phyloP scores from a whole-genome alignment of 2,888 invertebrate species.

The Eupithecia exiguata region DNA sequence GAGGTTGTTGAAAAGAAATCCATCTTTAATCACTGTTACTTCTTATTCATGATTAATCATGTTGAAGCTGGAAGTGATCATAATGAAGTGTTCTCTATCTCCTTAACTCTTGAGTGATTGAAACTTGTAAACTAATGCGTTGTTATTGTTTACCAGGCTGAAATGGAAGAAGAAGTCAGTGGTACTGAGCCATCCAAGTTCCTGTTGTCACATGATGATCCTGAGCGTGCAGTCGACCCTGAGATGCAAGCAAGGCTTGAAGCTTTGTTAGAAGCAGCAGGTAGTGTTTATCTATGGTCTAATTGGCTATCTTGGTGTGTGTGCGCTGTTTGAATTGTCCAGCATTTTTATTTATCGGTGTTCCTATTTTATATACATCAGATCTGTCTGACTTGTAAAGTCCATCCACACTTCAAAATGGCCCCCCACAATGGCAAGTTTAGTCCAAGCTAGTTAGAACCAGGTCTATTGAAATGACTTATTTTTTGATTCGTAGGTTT shows the following conservation, averaged over 20 bases:
- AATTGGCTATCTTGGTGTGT: neutral
- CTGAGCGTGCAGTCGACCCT: constrained; percentile 89
- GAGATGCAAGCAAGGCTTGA: constrained; percentile 96
- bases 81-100: neutral
- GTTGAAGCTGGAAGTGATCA: neutral
- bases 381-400: neutral
- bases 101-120: neutral
- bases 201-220: constrained; percentile 82
- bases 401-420: neutral
- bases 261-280: constrained; percentile 96
- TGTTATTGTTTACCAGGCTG: constrained; percentile 60
- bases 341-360: too few species aligned
- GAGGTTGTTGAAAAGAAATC: neutral
- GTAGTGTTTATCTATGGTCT: constrained; percentile 49
- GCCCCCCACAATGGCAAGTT: neutral
- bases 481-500: too few species aligned
- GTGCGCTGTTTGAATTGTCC: too few species aligned
- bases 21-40: neutral
- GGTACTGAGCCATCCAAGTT: constrained; percentile 79
- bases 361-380: neutral
- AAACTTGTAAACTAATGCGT: neutral
- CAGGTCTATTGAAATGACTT: too few species aligned
- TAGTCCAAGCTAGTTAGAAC: neutral
- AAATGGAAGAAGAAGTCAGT: constrained; percentile 81
- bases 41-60: neutral